A percentile compares a stretch with the other conserved stretches of the same genome.
Evolutionary conservation across 2,888 invertebrate species (phyloP).

Genomic region (Sturmia bella): DNA sequence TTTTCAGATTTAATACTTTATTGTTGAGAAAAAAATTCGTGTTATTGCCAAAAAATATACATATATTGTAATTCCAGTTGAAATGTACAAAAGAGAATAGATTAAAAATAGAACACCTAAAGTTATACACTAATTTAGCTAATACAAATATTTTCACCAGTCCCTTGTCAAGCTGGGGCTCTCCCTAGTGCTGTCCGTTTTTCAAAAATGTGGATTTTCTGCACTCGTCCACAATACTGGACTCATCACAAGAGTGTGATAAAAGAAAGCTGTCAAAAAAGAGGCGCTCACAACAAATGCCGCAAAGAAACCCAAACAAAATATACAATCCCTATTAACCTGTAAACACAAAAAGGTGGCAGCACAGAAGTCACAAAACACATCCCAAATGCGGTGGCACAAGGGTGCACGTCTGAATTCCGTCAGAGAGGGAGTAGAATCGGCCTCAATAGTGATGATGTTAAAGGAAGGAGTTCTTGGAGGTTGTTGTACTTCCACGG

Average conservation of each 20-base stretch:
- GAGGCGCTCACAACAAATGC: conserved; percentile 80
- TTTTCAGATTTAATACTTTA: no score
- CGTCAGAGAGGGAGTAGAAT: conserved; percentile 72
- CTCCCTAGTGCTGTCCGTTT: not conserved
- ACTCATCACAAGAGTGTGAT: conserved; percentile 76
- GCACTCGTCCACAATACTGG: conserved; percentile 66
- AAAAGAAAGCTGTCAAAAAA: conserved; percentile 80
- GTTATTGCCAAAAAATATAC: no score
- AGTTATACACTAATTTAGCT: no score
- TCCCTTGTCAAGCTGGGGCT: no score
- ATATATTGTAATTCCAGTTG: no score
- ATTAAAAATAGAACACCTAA: no score
- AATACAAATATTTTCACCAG: no score
- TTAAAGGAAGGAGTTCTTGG: conserved; percentile 60
- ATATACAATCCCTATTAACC: conserved; percentile 80
- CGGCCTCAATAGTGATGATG: conserved; percentile 75
- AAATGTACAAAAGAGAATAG: no score
- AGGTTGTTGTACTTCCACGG: not conserved
- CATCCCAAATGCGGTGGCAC: conserved; percentile 73
- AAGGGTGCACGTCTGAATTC: conserved; percentile 72
- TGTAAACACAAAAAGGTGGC: conserved; percentile 73
- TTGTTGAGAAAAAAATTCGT: no score
- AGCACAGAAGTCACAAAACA: conserved; percentile 70
- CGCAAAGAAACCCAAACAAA: conserved; percentile 78
- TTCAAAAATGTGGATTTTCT: not conserved